These are phyloP conservation scores for Phrynocephalus guinanensis DNA, from an alignment of 2,797 vertebrate species.

Conservation along the genomic window DNA sequence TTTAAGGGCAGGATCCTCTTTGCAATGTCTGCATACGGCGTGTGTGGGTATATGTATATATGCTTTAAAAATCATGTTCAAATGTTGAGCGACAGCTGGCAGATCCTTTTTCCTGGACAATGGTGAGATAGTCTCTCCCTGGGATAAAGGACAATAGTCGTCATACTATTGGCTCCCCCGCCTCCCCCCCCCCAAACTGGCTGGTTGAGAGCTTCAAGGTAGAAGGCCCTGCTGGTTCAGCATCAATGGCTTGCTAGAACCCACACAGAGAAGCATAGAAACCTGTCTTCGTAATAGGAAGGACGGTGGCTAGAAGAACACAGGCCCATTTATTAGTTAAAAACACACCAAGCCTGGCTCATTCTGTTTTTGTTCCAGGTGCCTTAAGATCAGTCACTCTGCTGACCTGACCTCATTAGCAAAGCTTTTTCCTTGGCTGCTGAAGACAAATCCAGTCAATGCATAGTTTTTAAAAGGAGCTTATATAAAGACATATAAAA, in stretches of 20 bases:
- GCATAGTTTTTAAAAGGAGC: constrained; percentile 38
- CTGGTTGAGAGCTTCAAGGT: not conserved
- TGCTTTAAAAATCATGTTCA: not conserved
- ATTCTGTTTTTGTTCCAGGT: constrained; percentile 42
- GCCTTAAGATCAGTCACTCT: constrained; percentile 56
- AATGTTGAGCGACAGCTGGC: not conserved
- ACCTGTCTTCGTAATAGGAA: constrained; percentile 32
- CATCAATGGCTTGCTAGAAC: constrained; percentile 5
- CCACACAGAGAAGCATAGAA: constrained; percentile 22
- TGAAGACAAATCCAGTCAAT: constrained; percentile 41
- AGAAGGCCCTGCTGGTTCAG: not conserved
- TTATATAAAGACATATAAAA: constrained; percentile 20
- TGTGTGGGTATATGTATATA: not conserved
- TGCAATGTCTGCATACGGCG: not conserved
- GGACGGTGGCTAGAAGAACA: constrained; percentile 22
- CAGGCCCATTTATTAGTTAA: constrained; percentile 36
- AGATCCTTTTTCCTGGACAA: not conserved
- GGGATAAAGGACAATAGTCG: not conserved
- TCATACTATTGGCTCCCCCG: not conserved
- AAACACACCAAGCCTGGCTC: constrained; percentile 27
- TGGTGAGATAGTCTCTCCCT: not conserved
- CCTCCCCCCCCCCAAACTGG: not conserved
- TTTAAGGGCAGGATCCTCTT: not conserved
- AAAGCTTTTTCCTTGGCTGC: constrained; percentile 26
- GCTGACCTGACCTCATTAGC: constrained; percentile 53